Evolutionary conservation across 2,888 invertebrate species (phyloP).

Genomic region (Caenorhabditis japonica): DNA sequence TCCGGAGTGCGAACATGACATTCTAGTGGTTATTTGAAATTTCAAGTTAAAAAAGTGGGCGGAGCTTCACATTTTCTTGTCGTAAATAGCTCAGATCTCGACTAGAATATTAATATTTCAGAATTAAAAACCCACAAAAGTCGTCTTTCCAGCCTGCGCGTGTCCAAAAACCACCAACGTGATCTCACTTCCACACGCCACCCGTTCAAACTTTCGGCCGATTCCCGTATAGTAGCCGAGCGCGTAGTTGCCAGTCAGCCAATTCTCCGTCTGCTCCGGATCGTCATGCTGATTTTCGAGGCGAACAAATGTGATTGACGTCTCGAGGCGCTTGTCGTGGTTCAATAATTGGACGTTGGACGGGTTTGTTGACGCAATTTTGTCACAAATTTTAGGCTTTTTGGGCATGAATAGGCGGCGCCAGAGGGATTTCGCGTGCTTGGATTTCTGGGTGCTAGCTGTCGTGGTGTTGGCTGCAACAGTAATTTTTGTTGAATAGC

Average conservation of each 20-base stretch:
- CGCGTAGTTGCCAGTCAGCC: neutral
- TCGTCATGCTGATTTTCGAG: conserved; percentile 27
- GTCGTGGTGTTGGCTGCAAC: too few species aligned
- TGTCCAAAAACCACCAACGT: conserved; percentile 47
- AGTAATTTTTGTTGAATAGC: too few species aligned
- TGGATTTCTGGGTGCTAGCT: neutral
- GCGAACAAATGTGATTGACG: conserved; percentile 8
- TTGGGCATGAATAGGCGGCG: neutral
- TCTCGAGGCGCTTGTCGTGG: neutral
- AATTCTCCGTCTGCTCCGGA: neutral
- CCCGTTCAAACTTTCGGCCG: conserved; percentile 40
- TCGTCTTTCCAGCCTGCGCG: conserved; percentile 28
- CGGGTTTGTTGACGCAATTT: neutral
- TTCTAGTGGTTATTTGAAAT: too few species aligned
- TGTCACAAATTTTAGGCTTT: neutral
- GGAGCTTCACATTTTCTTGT: too few species aligned
- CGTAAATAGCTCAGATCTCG: too few species aligned
- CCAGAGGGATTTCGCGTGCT: neutral
- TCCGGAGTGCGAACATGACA: too few species aligned
- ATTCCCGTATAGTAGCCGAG: conserved; percentile 44
- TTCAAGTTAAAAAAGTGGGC: too few species aligned
- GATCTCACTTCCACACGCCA: conserved; percentile 26
- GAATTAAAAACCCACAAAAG: conserved; percentile 21
- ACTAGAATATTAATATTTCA: too few species aligned
- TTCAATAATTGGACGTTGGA: conserved; percentile 5